Evolutionary conservation across 1,140 invertebrate genomes (phyloP).

Genomic region (Halyomorpha halys): DNA sequence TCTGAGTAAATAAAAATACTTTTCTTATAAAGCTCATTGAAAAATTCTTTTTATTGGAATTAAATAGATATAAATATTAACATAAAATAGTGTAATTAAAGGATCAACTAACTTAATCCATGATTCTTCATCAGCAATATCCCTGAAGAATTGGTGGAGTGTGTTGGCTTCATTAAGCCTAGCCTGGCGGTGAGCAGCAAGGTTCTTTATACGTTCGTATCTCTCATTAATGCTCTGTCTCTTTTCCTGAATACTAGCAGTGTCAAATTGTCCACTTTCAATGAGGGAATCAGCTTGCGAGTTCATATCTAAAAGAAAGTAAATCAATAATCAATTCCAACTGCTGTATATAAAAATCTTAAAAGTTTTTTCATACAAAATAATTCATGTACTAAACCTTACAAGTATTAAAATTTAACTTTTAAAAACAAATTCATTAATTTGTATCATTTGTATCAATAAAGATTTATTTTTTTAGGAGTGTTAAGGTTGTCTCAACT

Average conservation of each 20-base stretch:
- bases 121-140: constrained; percentile 99
- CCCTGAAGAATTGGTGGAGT: constrained; percentile 97
- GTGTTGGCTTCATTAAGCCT: constrained; percentile 91
- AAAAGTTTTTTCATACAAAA: too few relatives aligned
- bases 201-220: constrained; percentile 83
- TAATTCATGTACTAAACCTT: too few relatives aligned
- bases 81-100: background rate
- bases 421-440: too few relatives aligned
- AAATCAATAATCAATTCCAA: constrained; percentile 13
- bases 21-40: too few relatives aligned
- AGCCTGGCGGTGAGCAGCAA: constrained; percentile 82
- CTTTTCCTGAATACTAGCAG: constrained; percentile 84
- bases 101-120: constrained; percentile 79
- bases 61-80: constrained; percentile 16
- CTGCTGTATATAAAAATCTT: too few relatives aligned
- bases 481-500: too few relatives aligned
- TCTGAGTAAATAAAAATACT: too few relatives aligned
- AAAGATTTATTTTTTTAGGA: too few relatives aligned
- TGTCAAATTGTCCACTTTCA: constrained; percentile 89
- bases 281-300: constrained; percentile 86
- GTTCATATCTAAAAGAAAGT: constrained; percentile 64
- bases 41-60: too few relatives aligned
- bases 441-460: too few relatives aligned
- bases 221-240: constrained; percentile 87
- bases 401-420: too few relatives aligned